A percentile compares a stretch with the other conserved stretches of the same genome.
These are phyloP conservation scores for Danio rerio DNA, from an alignment of 2,113 vertebrate genomes.

Conservation along the genomic window DNA sequence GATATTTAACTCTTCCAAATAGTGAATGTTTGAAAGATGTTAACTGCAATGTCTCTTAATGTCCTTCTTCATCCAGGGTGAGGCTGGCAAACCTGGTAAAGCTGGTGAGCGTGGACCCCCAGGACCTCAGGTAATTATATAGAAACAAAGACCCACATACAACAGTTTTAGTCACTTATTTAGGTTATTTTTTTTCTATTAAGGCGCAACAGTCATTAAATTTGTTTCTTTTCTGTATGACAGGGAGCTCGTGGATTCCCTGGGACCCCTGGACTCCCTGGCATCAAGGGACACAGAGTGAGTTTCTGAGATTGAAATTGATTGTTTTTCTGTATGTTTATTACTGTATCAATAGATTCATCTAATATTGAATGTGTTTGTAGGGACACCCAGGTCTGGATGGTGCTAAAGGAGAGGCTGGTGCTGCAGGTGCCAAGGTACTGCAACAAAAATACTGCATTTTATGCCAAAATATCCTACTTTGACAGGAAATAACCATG, in stretches of 20 bases:
- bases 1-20: background rate
- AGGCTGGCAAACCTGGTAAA: slow-evolving; percentile 92
- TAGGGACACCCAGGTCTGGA: slow-evolving; percentile 95
- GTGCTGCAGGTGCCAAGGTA: slow-evolving; percentile 92
- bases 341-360: slow-evolving; percentile 34
- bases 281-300: slow-evolving; percentile 97
- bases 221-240: slow-evolving; percentile 22
- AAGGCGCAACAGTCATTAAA: background rate
- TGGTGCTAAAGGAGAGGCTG: slow-evolving; percentile 90
- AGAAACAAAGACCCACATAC: background rate
- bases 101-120: slow-evolving; percentile 89
- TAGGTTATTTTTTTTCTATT: background rate
- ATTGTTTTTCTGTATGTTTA: background rate
- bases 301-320: slow-evolving; percentile 60
- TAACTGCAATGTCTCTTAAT: background rate
- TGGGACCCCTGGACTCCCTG: slow-evolving; percentile 95
- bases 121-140: slow-evolving; percentile 87
- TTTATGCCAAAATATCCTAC: background rate
- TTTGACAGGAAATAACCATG: background rate
- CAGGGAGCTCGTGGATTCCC: slow-evolving; percentile 97
- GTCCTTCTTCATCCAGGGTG: slow-evolving; percentile 78
- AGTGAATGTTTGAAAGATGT: background rate
- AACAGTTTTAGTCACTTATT: background rate
- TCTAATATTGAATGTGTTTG: slow-evolving; percentile 48
- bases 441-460: background rate